Percentiles rank a stretch among this genome's conserved stretches.
Conservation (phyloP, 53 echinoderm and acorn worm genomes). For the Mesocentrotus franciscanus region DNA sequence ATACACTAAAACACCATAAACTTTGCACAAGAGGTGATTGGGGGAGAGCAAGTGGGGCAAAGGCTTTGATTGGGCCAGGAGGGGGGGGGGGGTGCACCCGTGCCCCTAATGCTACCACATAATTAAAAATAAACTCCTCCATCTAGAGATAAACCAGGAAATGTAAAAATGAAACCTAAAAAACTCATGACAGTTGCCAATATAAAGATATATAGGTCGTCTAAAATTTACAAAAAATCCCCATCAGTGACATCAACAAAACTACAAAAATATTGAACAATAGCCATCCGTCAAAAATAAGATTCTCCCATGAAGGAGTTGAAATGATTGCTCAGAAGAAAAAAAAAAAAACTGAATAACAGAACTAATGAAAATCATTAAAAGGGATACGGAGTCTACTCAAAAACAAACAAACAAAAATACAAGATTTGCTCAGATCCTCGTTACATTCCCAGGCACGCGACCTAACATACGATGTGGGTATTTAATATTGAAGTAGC, state of each 20-base stretch:
- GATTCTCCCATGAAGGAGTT: not conserved
- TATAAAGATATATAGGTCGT: not conserved
- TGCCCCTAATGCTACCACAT: too few relatives aligned
- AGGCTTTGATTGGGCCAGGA: not conserved
- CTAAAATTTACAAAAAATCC: not conserved
- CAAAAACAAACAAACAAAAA: not conserved
- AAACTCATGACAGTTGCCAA: not conserved
- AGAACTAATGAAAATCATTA: not conserved
- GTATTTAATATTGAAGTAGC: conserved; percentile 33
- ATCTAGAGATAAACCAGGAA: not conserved
- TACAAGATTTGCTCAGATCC: not conserved
- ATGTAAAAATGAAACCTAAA: not conserved
- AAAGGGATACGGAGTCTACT: too few relatives aligned
- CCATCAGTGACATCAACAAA: not conserved
- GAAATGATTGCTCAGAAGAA: not conserved
- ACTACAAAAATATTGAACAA: not conserved
- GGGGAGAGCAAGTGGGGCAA: not conserved
- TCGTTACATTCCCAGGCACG: conserved; percentile 41
- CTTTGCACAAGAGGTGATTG: not conserved
- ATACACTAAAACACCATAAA: too few relatives aligned
- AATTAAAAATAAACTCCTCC: not conserved
- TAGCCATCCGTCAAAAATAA: not conserved
- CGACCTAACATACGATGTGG: not conserved
- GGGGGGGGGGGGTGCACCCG: too few relatives aligned
- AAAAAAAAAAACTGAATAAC: not conserved